Evolutionary conservation across 2,113 vertebrate genomes (phyloP).

Genomic region (Australoheros scitulus): DNA sequence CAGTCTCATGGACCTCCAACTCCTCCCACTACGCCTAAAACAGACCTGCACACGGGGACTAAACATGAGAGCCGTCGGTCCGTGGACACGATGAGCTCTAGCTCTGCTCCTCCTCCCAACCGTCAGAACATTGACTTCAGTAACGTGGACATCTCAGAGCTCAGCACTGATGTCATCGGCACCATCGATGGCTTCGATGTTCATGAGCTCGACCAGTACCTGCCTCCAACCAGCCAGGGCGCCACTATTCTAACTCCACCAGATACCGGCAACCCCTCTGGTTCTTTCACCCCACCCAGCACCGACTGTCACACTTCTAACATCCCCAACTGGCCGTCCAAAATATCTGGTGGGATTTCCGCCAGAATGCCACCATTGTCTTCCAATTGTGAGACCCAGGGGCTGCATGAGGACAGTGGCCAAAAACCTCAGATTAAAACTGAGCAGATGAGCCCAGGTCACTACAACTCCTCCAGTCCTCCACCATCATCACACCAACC

Average conservation of each 20-base stretch:
- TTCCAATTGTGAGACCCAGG: constrained; percentile 28
- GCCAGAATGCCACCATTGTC: neutral
- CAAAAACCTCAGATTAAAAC: constrained; percentile 86
- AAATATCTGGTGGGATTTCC: constrained; percentile 45
- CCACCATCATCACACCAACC: constrained; percentile 69
- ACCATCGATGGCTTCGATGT: constrained; percentile 91
- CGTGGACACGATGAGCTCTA: constrained; percentile 71
- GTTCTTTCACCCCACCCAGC: constrained; percentile 65
- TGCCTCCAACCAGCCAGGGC: constrained; percentile 83
- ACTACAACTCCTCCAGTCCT: constrained; percentile 76
- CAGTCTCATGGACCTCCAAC: constrained; percentile 89
- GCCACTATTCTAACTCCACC: constrained; percentile 44
- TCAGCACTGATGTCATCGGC: constrained; percentile 91
- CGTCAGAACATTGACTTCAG: constrained; percentile 95
- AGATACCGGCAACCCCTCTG: constrained; percentile 54
- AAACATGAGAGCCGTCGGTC: constrained; percentile 84
- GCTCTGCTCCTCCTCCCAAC: neutral
- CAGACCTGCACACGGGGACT: constrained; percentile 78
- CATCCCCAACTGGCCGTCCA: constrained; percentile 80
- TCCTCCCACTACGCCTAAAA: constrained; percentile 91
- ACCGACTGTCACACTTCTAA: constrained; percentile 73
- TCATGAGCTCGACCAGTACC: constrained; percentile 90
- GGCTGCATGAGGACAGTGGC: constrained; percentile 54
- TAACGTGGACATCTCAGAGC: constrained; percentile 90
- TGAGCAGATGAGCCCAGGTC: constrained; percentile 87